Percentiles rank a stretch among this genome's conserved stretches.
These are phyloP conservation scores for Penaeus japonicus DNA, from an alignment of 1,140 invertebrate species.

Conservation along the genomic window DNA sequence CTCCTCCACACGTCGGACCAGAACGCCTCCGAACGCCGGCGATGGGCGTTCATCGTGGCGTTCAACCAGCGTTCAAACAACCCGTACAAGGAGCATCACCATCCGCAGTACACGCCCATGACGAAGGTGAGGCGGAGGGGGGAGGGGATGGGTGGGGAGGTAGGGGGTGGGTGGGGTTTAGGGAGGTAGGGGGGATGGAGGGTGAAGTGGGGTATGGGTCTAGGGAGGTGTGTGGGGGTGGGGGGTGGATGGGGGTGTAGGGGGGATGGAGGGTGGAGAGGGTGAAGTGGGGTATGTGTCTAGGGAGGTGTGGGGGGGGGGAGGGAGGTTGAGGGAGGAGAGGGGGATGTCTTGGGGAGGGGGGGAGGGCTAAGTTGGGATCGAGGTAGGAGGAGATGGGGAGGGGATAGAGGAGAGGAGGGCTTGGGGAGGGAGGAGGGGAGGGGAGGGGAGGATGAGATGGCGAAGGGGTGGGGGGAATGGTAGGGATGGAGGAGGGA, in stretches of 20 bases:
- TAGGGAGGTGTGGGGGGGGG: no score
- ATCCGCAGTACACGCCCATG: constrained; percentile 55
- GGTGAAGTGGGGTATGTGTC: no score
- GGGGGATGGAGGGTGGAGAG: no score
- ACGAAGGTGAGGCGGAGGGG: neutral
- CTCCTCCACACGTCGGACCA: constrained; percentile 52
- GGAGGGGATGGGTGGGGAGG: neutral
- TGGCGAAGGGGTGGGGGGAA: neutral
- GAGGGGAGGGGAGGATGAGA: neutral
- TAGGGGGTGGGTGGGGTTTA: neutral
- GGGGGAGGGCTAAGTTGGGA: no score
- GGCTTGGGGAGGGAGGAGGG: no score
- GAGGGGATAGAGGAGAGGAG: no score
- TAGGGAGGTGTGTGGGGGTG: no score
- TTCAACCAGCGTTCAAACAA: constrained; percentile 56
- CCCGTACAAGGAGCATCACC: constrained; percentile 54
- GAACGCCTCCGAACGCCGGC: constrained; percentile 49
- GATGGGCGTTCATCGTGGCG: constrained; percentile 47
- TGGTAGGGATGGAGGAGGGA: no score
- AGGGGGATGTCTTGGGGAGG: no score
- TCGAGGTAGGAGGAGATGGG: no score
- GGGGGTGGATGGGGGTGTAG: no score
- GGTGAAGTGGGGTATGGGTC: neutral
- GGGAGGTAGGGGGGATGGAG: neutral
- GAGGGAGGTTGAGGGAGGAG: no score